These are phyloP conservation scores for Diabrotica undecimpunctata DNA, from an alignment of 1,140 invertebrate species.

Conservation along the genomic window DNA sequence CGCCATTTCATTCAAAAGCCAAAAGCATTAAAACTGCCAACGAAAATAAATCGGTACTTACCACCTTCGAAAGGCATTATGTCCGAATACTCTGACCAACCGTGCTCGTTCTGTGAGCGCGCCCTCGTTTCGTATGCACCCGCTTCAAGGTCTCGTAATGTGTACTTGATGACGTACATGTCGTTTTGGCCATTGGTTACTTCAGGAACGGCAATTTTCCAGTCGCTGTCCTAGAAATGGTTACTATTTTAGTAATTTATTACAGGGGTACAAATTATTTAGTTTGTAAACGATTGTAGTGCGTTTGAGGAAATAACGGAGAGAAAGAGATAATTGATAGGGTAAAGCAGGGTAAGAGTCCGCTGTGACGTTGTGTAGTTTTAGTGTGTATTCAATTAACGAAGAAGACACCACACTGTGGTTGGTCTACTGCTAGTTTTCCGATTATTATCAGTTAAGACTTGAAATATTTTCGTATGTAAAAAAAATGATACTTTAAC, in stretches of 20 bases:
- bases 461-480: too few relatives aligned
- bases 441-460: too few relatives aligned
- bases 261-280: too few relatives aligned
- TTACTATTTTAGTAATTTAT: not conserved
- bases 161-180: conserved; percentile 32
- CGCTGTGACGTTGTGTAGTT: too few relatives aligned
- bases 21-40: conserved; percentile 14
- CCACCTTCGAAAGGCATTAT: conserved; percentile 32
- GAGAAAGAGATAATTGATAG: too few relatives aligned
- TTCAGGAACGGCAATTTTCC: conserved; percentile 30
- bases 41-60: conserved; percentile 21
- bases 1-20: conserved; percentile 10
- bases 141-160: conserved; percentile 27
- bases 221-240: conserved; percentile 28
- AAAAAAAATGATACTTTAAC: too few relatives aligned
- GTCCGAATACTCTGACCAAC: conserved; percentile 38
- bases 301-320: too few relatives aligned
- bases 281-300: too few relatives aligned
- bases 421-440: too few relatives aligned
- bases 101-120: conserved; percentile 34
- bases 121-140: conserved; percentile 36
- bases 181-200: conserved; percentile 29
- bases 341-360: too few relatives aligned
- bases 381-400: too few relatives aligned
- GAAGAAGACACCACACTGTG: too few relatives aligned